Percentiles rank a stretch among this genome's conserved stretches.
These are phyloP conservation scores for Apteryx mantelli DNA, from an alignment of 2,113 vertebrate genomes.

Conservation along the genomic window DNA sequence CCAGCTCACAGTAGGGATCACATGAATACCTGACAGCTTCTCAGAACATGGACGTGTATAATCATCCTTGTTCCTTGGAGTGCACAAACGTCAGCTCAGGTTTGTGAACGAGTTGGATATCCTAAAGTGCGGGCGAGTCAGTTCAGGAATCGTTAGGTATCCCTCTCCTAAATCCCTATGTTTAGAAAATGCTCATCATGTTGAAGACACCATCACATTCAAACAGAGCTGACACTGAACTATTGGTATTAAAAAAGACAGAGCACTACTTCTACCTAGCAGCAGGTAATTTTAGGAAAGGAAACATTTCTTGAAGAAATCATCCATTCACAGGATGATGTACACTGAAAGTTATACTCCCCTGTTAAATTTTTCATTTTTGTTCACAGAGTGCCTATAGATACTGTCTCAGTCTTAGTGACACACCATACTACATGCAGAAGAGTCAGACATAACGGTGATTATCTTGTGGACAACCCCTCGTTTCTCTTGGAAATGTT, in stretches of 20 bases:
- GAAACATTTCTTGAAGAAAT: not conserved
- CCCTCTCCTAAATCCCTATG: not conserved
- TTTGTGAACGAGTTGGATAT: not conserved
- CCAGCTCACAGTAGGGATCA: not conserved
- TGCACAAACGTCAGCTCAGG: not conserved
- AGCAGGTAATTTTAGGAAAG: not conserved
- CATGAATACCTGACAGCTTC: not conserved
- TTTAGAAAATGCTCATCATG: not conserved
- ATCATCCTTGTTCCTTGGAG: not conserved
- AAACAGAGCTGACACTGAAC: not conserved
- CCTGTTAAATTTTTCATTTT: not conserved
- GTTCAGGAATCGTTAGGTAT: not conserved
- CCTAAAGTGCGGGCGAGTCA: not conserved
- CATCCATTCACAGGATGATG: not conserved
- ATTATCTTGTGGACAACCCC: slow-evolving; percentile 54
- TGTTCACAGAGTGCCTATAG: not conserved
- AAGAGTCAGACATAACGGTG: slow-evolving; percentile 64
- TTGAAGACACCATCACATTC: not conserved
- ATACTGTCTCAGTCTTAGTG: not conserved
- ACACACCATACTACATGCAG: slow-evolving; percentile 31
- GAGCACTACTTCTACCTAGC: not conserved
- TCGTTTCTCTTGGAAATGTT: slow-evolving; percentile 68
- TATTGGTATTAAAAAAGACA: not conserved
- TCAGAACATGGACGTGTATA: accelerated
- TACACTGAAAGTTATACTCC: not conserved